These are phyloP conservation scores for Limanda limanda DNA, from an alignment of 2,113 vertebrate species.

Conservation along the genomic window DNA sequence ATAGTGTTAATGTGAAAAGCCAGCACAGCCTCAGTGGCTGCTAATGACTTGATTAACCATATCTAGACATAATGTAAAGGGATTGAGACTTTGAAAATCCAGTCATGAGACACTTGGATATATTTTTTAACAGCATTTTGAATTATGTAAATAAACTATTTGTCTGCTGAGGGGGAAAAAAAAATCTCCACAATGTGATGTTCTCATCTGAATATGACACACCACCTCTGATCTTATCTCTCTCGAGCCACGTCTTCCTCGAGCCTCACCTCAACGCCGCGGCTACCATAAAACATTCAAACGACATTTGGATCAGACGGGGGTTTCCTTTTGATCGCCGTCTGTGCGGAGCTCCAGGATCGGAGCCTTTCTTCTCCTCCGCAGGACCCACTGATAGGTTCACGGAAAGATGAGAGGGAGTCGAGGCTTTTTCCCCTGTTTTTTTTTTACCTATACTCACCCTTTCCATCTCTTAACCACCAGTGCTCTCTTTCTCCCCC, in stretches of 20 bases:
- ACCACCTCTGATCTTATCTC: conserved; percentile 25
- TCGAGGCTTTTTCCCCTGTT: conserved; percentile 8
- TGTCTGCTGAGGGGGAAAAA: background rate
- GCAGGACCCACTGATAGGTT: conserved; percentile 32
- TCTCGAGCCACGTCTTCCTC: conserved; percentile 31
- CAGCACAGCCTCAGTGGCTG: conserved; percentile 1
- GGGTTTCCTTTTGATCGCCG: conserved; percentile 59
- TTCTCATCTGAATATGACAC: conserved; percentile 12
- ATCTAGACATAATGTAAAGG: conserved; percentile 6
- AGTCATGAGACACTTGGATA: background rate
- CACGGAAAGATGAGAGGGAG: conserved; percentile 44
- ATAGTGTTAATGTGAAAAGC: conserved; percentile 7
- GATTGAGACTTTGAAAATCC: background rate
- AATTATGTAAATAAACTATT: background rate
- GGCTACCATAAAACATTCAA: conserved; percentile 59
- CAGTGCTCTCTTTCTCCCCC: background rate
- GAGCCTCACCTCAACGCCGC: conserved; percentile 7
- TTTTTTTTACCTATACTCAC: conserved; percentile 2
- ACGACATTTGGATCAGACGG: conserved; percentile 50
- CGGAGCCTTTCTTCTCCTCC: conserved; percentile 11
- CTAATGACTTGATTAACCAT: conserved; percentile 18
- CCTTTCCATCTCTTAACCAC: conserved; percentile 11
- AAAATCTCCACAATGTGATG: background rate
- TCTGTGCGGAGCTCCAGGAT: conserved; percentile 34
- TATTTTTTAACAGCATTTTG: background rate